Percentiles rank a stretch among this genome's conserved stretches.
Conservation (phyloP, 2,888 invertebrate species). For the Papilio elwesi region DNA sequence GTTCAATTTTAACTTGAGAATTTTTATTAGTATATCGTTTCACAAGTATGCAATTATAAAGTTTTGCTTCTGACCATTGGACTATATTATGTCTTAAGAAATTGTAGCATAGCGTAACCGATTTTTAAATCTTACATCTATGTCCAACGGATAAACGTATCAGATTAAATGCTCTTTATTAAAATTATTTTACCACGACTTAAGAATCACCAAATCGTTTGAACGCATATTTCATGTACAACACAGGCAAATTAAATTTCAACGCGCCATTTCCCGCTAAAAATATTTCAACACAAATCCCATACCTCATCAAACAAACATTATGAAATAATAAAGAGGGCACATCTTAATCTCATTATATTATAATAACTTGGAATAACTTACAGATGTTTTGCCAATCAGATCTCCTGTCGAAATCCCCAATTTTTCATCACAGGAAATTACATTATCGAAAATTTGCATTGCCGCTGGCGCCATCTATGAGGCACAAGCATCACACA, state of each 20-base stretch:
- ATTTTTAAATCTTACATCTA: too few relatives aligned
- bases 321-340: conserved; percentile 75
- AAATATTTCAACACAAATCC: conserved; percentile 47
- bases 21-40: too few relatives aligned
- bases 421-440: conserved; percentile 80
- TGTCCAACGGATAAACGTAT: too few relatives aligned
- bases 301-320: conserved; percentile 72
- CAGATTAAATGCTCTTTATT: too few relatives aligned
- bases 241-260: conserved; percentile 51
- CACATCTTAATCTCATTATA: conserved; percentile 79
- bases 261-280: conserved; percentile 53
- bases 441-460: conserved; percentile 80
- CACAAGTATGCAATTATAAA: too few relatives aligned
- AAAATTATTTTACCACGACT: too few relatives aligned
- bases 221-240: too few relatives aligned
- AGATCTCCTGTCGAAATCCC: conserved; percentile 67
- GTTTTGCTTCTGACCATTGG: too few relatives aligned
- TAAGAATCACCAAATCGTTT: too few relatives aligned
- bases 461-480: conserved; percentile 80
- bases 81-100: too few relatives aligned
- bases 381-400: conserved; percentile 81
- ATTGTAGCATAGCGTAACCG: too few relatives aligned
- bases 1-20: too few relatives aligned
- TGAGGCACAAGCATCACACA: conserved; percentile 61
- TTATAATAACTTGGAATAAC: conserved; percentile 78